phyloP scores from a whole-genome alignment of 2,888 invertebrate genomes.

The Ischnus inquisitorius region DNA sequence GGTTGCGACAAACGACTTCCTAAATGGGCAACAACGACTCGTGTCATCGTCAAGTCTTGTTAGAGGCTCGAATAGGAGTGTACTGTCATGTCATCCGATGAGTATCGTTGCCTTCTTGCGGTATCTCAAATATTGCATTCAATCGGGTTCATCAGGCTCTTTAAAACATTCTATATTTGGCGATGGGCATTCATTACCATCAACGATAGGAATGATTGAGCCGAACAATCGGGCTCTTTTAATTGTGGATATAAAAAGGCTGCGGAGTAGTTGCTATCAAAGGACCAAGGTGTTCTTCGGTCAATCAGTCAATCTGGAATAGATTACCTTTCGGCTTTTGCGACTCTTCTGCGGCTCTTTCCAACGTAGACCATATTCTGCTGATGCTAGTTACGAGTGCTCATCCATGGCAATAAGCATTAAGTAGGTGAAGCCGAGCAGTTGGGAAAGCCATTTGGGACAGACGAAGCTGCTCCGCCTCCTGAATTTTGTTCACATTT shows the following conservation, averaged over 20 bases:
- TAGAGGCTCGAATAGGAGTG: constrained; percentile 10
- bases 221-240: constrained; percentile 31
- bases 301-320: neutral
- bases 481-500: too few relatives aligned
- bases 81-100: constrained; percentile 17
- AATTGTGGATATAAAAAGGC: constrained; percentile 30
- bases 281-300: neutral
- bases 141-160: neutral
- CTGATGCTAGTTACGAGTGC: too few relatives aligned
- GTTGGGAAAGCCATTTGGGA: neutral
- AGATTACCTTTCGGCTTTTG: too few relatives aligned
- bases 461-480: too few relatives aligned
- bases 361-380: too few relatives aligned
- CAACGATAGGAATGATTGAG: constrained; percentile 28
- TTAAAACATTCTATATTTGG: constrained; percentile 2
- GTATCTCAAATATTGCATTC: constrained; percentile 56
- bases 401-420: too few relatives aligned
- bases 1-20: constrained; percentile 59
- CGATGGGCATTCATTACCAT: constrained; percentile 53
- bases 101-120: constrained; percentile 50
- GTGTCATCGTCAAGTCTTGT: constrained; percentile 51
- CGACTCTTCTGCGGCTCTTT: too few relatives aligned
- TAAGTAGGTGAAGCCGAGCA: too few relatives aligned
- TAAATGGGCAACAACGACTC: constrained; percentile 61
- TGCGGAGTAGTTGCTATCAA: neutral